phyloP scores from a whole-genome alignment of 2,888 invertebrate genomes.

The Standfussiana lucernea region DNA sequence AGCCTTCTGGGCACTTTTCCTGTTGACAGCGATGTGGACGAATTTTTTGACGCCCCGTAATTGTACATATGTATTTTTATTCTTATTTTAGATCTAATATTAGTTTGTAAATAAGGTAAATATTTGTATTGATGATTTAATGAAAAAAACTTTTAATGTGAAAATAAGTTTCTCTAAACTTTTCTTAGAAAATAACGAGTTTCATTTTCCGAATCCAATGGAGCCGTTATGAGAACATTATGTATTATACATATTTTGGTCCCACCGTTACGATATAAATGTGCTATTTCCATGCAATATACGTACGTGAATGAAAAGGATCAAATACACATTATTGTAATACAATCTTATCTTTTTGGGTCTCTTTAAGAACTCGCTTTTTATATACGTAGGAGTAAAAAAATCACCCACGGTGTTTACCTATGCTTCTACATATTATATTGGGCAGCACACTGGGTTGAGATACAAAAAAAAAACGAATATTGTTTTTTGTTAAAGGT shows the following conservation, averaged over 20 bases:
- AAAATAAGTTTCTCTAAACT: neutral
- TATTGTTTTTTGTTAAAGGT: too few relatives aligned
- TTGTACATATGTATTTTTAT: too few relatives aligned
- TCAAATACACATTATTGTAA: slow-evolving; percentile 10
- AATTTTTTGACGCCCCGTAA: too few relatives aligned
- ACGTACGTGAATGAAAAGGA: slow-evolving; percentile 1
- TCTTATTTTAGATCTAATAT: too few relatives aligned
- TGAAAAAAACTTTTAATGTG: too few relatives aligned
- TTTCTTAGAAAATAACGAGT: neutral
- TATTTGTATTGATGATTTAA: too few relatives aligned
- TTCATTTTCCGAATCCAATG: neutral
- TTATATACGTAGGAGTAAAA: neutral
- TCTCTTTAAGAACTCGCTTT: neutral
- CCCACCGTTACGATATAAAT: neutral
- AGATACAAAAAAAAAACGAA: too few relatives aligned
- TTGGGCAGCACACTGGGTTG: too few relatives aligned
- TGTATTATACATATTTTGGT: neutral
- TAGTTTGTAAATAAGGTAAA: too few relatives aligned
- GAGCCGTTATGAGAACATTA: neutral
- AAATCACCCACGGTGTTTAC: neutral
- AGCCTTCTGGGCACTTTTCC: too few relatives aligned
- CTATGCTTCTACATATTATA: too few relatives aligned
- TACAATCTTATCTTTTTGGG: neutral
- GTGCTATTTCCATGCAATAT: neutral
- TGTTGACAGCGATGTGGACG: too few relatives aligned